Conservation (phyloP, 92 coral and sea anemone species). For the Diadumene lineata region DNA sequence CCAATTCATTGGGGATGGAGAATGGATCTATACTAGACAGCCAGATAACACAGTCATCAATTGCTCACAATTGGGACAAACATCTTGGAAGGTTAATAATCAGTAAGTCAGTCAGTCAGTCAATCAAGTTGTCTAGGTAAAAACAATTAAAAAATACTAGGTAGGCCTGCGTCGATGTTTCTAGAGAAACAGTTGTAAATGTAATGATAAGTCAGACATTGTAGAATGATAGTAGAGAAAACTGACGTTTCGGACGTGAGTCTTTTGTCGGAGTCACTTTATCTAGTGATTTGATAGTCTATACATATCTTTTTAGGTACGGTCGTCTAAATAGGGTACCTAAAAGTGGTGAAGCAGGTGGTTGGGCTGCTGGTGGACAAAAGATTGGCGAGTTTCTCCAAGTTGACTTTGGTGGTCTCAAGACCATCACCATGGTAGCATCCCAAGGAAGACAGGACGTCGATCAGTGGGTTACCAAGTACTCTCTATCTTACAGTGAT, state of each 20-base stretch:
- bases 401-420: neutral
- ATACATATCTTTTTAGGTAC: no score
- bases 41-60: slow-evolving; percentile 59
- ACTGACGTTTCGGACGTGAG: no score
- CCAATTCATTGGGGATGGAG: slow-evolving; percentile 60
- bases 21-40: slow-evolving; percentile 40
- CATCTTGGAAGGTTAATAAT: neutral
- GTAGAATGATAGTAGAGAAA: no score
- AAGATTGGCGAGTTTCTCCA: neutral
- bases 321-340: neutral
- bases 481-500: slow-evolving; percentile 19
- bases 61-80: no score
- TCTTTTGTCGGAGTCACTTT: no score
- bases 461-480: slow-evolving; percentile 20
- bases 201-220: no score
- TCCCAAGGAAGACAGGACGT: neutral
- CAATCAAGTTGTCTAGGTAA: no score
- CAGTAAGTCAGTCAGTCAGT: neutral
- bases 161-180: no score
- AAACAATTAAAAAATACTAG: no score
- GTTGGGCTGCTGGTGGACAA: neutral
- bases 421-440: slow-evolving; percentile 14
- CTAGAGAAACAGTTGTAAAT: no score
- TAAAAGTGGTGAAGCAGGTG: neutral
- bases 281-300: no score